Conservation (phyloP, 2,888 invertebrate species). For the Tupiocoris notatus region DNA sequence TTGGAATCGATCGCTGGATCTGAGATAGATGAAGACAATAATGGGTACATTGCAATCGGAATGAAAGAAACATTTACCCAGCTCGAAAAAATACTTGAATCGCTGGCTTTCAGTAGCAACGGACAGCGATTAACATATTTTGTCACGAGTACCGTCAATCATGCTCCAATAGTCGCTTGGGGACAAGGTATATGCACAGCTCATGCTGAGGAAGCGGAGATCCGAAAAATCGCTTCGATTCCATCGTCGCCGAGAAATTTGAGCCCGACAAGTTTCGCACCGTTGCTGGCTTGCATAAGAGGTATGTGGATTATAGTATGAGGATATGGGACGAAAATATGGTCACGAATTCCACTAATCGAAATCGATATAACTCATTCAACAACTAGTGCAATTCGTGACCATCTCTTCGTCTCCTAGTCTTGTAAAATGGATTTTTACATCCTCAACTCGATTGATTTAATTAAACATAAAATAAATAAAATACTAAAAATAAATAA, state of each 20-base stretch:
- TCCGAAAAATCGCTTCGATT: neutral
- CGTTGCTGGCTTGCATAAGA: constrained; percentile 6
- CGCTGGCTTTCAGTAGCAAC: neutral
- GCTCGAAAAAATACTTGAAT: no score
- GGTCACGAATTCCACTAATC: neutral
- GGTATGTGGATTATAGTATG: constrained; percentile 1
- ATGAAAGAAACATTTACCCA: neutral
- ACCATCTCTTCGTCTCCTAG: no score
- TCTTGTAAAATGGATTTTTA: no score
- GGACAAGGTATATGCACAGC: constrained; percentile 11
- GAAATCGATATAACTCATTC: neutral
- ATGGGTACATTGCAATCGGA: neutral
- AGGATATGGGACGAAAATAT: neutral
- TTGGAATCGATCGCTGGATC: neutral
- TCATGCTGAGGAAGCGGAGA: neutral
- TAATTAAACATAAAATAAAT: no score
- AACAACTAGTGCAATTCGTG: no score
- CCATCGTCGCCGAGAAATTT: neutral
- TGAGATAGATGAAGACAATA: neutral
- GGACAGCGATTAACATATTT: neutral
- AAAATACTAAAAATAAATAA: no score
- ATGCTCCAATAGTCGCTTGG: constrained; percentile 20
- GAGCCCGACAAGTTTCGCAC: constrained; percentile 6
- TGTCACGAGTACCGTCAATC: neutral
- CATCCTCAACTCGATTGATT: no score